Evolutionary conservation across 2,888 invertebrate species (phyloP).

Genomic region (Margaritifera margaritifera): DNA sequence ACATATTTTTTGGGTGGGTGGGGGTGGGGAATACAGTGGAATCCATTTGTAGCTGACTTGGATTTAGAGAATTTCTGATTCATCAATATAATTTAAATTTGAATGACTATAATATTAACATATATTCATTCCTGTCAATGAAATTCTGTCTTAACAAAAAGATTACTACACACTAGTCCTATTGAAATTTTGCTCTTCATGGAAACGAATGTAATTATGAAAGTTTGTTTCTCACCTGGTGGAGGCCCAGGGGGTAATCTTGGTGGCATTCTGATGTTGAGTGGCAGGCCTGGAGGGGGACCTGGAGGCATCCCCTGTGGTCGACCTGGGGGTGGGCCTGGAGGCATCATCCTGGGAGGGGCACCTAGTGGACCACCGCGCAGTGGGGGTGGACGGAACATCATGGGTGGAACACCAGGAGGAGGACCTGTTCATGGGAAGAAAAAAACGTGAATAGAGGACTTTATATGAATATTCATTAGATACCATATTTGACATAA

Average conservation of each 20-base stretch:
- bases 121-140: too few species aligned
- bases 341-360: constrained; percentile 69
- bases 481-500: background rate
- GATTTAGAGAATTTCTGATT: too few species aligned
- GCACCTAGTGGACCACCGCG: constrained; percentile 60
- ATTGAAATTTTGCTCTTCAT: too few species aligned
- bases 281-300: constrained; percentile 70
- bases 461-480: background rate
- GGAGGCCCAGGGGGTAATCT: constrained; percentile 77
- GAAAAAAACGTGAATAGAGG: background rate
- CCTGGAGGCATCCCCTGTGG: constrained; percentile 71
- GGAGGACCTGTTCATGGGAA: constrained; percentile 71
- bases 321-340: constrained; percentile 71
- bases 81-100: too few species aligned
- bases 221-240: constrained; percentile 73
- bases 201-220: too few species aligned
- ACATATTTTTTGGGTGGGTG: too few species aligned
- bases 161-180: too few species aligned
- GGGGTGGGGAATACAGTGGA: too few species aligned
- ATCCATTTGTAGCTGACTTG: too few species aligned
- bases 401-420: constrained; percentile 76
- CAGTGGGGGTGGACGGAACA: constrained; percentile 63
- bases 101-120: too few species aligned
- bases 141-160: too few species aligned
- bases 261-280: constrained; percentile 67